Base-by-base conservation (phyloP, 2,797 vertebrate genomes). In the Lepidocolaptes lacrymiger region DNA sequence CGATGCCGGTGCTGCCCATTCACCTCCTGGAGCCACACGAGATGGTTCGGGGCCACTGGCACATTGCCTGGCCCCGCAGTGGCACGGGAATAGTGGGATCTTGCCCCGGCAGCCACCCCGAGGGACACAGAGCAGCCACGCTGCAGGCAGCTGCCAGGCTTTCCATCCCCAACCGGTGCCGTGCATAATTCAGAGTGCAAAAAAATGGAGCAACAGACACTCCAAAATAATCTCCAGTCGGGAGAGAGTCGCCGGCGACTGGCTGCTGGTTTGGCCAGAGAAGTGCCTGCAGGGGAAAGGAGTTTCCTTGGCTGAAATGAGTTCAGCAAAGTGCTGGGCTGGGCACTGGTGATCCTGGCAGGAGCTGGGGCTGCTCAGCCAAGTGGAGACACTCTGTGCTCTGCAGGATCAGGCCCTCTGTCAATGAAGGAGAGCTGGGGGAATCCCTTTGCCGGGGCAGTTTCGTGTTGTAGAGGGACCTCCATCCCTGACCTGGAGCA, bases 271-370 rank as follows among this genome's bases (percentile, higher is more conserved):
- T 93, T 93, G 92, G 93, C 94, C 9, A 0, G 51, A 36, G 63
- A 76, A 86, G 55, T 7, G 90, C 63, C 81, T 90, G 88, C 34
- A 80, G 86, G 92, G 90, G 93, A 95, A 94, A 95, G 93, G 96
- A 95, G 84, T 87, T 96, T 93, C 95, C 81, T 91, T 89, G 80
- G 75, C 91, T 95, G 95, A 84, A 62, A 52, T 3, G 39, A 88
- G 62, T 14, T 84, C 88, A 73, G 3, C 80, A 76, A 56, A 90
- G 30, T 0, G 1, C 75, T 91, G 86, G 85, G 44, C 71, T 79
- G 88, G 72, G 88, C 90, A 73, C 74, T n/a, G 79, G n/a, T 14
- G 23, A 75, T 37, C 61, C 78, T 87, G 39, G 68, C 8, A 0
- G 88, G 87, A 88, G 81, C 61, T 7, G 34, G 28, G 48, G 77